Conservation (phyloP, 2,113 vertebrate species). For the Castor canadensis region DNA sequence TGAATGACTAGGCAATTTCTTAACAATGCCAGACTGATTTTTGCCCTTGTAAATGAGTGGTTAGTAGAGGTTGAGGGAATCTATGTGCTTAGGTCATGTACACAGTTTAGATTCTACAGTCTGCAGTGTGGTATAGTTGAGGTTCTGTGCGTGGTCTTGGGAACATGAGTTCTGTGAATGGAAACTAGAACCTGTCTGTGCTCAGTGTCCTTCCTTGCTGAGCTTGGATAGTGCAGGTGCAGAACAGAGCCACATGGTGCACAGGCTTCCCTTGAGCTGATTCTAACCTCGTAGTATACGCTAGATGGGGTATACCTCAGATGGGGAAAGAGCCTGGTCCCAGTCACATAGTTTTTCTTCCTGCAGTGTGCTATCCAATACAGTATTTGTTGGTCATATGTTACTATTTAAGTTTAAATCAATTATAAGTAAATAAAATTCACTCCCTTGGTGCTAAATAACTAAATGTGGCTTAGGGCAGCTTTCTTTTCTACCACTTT, state of each 20-base stretch:
- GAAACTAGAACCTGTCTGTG: not conserved
- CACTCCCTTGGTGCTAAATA: not conserved
- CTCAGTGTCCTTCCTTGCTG: not conserved
- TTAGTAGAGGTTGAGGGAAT: not conserved
- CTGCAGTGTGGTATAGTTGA: not conserved
- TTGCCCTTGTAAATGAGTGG: not conserved
- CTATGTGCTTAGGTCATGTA: not conserved
- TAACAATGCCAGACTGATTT: not conserved
- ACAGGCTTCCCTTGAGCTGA: not conserved
- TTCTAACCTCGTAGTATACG: too few species aligned
- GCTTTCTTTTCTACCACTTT: not conserved
- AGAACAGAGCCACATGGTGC: rapidly evolving
- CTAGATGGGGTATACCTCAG: not conserved
- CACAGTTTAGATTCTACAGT: not conserved
- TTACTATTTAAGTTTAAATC: not conserved
- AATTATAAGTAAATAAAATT: not conserved
- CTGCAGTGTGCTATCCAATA: not conserved
- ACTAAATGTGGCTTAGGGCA: not conserved
- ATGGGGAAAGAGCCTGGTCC: not conserved
- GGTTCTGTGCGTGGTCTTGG: not conserved
- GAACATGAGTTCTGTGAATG: not conserved
- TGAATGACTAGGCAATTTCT: not conserved
- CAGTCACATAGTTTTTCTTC: not conserved
- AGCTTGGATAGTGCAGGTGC: not conserved
- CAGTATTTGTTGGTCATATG: not conserved